Base-by-base conservation (phyloP, 2,797 vertebrate species). In the Tenualosa ilisha region DNA sequence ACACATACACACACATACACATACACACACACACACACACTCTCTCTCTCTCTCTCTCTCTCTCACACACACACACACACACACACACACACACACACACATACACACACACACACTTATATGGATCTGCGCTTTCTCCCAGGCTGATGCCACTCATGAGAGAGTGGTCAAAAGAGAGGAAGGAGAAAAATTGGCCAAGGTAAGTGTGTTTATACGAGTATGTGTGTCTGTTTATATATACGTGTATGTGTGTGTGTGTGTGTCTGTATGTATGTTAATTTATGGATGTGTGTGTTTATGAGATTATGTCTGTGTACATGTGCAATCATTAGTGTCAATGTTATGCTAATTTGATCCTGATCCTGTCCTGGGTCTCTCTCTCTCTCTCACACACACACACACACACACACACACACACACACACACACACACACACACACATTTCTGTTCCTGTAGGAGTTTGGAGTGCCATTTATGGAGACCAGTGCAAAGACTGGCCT, bases 161-260 rank as follows among this genome's bases (percentile, higher is more conserved):
- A 95, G 96, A 84, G 95, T 91, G 88, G 97, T 99, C 90, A 98
- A 97, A 91, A 94, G 96, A 89, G 98, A 99, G 91, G 97, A 98
- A 0, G 97, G 97, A 5, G 98, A 99, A 93, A 97, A 96, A 86
- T 91, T 99, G 90, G 97, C 97, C 81, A 98, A 97, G 97, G 98
- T 99, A 89, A 51, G 22, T 50, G 20, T 51, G 31, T 31, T 0
- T 31, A 17, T 59, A 3, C 22, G 20, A 22, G 20, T 0, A 7
- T 59, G 17, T 59, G 56, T 59, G 15, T 56, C 3, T 56, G 15
- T 56, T 3, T 56, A 3, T 22, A 3, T 56, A 0, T 22, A 15
- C 24, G 51, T 82, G 13, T 51, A 50, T 82, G 13, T 51, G 81
- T 24, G 46, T 81, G 51, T 49, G 20, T 46, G 15, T n/a, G 81